Percentiles rank a stretch among this genome's conserved stretches.
Evolutionary conservation across 2,888 invertebrate genomes (phyloP).

Genomic region (Sminthurides aquaticus): DNA sequence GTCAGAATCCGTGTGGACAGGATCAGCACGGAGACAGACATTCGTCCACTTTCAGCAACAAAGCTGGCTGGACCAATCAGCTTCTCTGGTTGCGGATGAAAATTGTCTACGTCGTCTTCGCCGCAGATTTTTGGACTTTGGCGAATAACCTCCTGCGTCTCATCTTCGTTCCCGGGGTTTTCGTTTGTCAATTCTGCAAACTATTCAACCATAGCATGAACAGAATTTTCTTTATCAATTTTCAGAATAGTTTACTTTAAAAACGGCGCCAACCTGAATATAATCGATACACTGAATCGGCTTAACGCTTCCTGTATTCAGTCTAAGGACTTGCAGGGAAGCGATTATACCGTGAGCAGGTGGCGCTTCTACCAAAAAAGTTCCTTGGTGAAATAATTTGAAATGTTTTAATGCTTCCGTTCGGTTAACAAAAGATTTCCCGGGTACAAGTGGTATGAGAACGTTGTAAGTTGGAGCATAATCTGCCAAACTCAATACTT

Average conservation of each 20-base stretch:
- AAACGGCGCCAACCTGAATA: slow-evolving; percentile 7
- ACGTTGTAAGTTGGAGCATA: slow-evolving; percentile 13
- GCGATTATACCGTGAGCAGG: slow-evolving; percentile 1
- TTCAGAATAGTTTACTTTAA: no score
- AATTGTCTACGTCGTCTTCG: background rate
- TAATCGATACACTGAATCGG: slow-evolving; percentile 7
- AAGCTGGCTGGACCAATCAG: slow-evolving; percentile 6
- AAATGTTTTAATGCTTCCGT: background rate
- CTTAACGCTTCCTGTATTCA: background rate
- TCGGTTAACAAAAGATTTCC: slow-evolving; percentile 10
- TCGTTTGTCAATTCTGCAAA: background rate
- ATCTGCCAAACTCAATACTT: background rate
- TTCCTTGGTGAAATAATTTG: slow-evolving; percentile 5
- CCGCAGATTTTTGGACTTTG: slow-evolving; percentile 18
- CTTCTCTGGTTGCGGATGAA: background rate
- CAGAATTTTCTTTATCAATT: no score
- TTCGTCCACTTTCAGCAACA: background rate
- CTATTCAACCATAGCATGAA: no score
- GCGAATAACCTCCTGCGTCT: background rate
- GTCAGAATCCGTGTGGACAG: slow-evolving; percentile 4
- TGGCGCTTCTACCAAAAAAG: slow-evolving; percentile 12
- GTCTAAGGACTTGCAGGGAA: slow-evolving; percentile 7
- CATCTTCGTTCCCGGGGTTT: no score
- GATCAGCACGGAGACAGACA: background rate
- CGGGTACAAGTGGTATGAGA: slow-evolving; percentile 7